Base-by-base conservation (phyloP, 2,113 vertebrate species). In the Stegostoma tigrinum region DNA sequence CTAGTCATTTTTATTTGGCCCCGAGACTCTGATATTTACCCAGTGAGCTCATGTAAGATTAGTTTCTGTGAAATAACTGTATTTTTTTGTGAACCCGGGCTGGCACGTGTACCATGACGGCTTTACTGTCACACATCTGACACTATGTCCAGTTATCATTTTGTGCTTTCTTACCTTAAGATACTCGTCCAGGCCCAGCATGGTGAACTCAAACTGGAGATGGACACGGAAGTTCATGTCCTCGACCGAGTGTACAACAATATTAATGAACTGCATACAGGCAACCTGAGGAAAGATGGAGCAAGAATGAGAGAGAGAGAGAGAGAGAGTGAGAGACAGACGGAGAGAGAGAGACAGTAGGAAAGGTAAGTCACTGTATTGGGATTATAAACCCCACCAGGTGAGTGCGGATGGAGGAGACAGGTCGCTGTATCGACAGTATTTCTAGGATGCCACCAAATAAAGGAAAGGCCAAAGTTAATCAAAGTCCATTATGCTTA, bases 261-360 rank as follows among this genome's bases (percentile, higher is more conserved):
- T 99, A 97, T 99, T 99, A 98, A 99, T 99, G 97, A 99, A 99
- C 96, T 99, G 99, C 99, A 99, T 99, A 85, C 99, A 99, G 68
- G 99, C 99, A 66, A 93, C 89, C 89, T 93, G 21, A 5, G 45
- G 38, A 34, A 14, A 30, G 67, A 14, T 12, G 48, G 23, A 14
- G 27, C 8, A 7, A 6, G 55, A 61, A 61, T 10, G 55, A 14
- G 42, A 72, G 23, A 12, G 24, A 23, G 19, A 6, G n/a, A 2
- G 21, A 52, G 8, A n/a, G 30, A 34, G n/a, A n/a, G n/a, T n/a
- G 15, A n/a, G 55, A 24, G 83, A 23, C 42, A 86, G 78, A n/a
- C n/a, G n/a, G 21, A 52, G 8, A n/a, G 30, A 34, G 15, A n/a
- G 55, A 24, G 83, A 23, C 42, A 86, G 78, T 21, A 23, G 8